phyloP scores from a whole-genome alignment of 2,113 vertebrate genomes.

The Caracal caracal region DNA sequence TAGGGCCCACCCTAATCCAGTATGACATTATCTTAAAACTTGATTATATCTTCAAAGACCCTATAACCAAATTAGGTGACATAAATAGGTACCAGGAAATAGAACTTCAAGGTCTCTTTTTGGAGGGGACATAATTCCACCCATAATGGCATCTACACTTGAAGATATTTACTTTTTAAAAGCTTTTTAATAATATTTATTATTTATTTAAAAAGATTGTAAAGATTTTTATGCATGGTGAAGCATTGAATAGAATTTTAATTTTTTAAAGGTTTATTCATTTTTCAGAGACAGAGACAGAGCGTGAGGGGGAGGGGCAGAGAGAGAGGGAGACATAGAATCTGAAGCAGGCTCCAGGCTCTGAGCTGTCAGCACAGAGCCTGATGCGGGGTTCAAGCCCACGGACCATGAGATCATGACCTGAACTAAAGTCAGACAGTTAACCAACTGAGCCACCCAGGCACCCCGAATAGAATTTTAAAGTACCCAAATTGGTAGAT shows the following conservation, averaged over 20 bases:
- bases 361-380: too few relatives aligned
- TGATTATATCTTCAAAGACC: neutral
- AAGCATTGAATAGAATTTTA: neutral
- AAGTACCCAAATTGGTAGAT: neutral
- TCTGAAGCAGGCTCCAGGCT: too few relatives aligned
- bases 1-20: neutral
- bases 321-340: too few relatives aligned
- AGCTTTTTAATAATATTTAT: neutral
- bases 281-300: too few relatives aligned
- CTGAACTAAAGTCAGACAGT: too few relatives aligned
- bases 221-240: neutral
- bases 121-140: neutral
- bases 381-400: too few relatives aligned
- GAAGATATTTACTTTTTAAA: neutral
- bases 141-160: neutral
- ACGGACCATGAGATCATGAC: too few relatives aligned
- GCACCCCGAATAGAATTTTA: neutral
- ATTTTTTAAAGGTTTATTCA: neutral
- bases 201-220: neutral
- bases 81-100: neutral
- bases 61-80: neutral
- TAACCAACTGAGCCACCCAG: too few relatives aligned
- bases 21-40: neutral
- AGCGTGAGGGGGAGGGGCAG: too few relatives aligned
- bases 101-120: neutral